Evolutionary conservation across 1,140 invertebrate species (phyloP), one percentile per base, ranked within the genome.

Genomic region (Dreissena polymorpha): DNA sequence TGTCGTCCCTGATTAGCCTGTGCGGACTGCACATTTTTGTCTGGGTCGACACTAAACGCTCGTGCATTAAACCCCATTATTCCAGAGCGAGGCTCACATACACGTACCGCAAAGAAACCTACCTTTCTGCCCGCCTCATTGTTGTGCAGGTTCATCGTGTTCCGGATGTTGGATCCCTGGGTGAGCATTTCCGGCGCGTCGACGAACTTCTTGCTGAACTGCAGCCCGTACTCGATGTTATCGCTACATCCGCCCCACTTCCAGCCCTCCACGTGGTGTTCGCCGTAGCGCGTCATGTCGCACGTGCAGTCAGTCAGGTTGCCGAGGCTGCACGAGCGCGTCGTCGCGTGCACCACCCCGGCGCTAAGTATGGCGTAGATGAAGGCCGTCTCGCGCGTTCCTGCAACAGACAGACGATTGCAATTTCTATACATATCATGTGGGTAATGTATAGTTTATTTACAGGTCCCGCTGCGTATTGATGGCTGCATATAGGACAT

Each of bases 221-320:
- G 92, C 8, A 95, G 90, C 8, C 95, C 95, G 88, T 95, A 95
- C 51, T 94, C 91, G 23, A 95, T 91, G 90, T 95, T 95, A 92
- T 96, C 95, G 79, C 94, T 95, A 90, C 95, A 95, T 7, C 95
- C 95, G 10, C 94, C 95, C 95, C 95, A 95, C 89, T 95, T 95
- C 95, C 94, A 95, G n/a, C 94, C 94, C 86, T 95, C 94, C 2
- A 94, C 55, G 89, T 90, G 81, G 65, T 88, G 79, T 65, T 89
- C 84, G 0, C 89, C 90, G 64, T 89, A 86, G 39, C 78, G 84
- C 25, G 85, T 84, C 86, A 94, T 92, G 89, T 95, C 95, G 90
- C 95, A 96, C 68, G 94, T 94, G 87, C 95, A 96, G 85, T 95
- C 95, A 5, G 95, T 95, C 53, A 96, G 90, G 89, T 95, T 95